Percentiles rank a stretch among this genome's conserved stretches.
These are phyloP conservation scores for Brachionus plicatilis DNA, from an alignment of 1,140 invertebrate species.

Conservation along the genomic window DNA sequence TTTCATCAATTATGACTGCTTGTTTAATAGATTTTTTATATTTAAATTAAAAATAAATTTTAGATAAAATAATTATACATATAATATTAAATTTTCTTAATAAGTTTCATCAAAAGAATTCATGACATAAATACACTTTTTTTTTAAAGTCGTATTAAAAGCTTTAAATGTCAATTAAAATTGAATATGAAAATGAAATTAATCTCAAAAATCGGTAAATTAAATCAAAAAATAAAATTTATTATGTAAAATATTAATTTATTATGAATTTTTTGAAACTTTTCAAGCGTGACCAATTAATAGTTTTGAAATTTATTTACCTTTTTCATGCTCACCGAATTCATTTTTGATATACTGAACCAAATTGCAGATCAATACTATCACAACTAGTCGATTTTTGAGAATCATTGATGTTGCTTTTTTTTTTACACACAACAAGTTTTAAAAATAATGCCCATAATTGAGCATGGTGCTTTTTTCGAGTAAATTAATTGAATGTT, in stretches of 20 bases:
- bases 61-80: background rate
- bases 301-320: background rate
- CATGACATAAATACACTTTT: background rate
- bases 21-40: background rate
- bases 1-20: background rate
- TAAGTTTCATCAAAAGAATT: background rate
- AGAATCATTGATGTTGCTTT: background rate
- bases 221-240: background rate
- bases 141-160: background rate
- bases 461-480: background rate
- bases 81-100: background rate
- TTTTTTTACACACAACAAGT: background rate
- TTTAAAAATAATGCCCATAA: background rate
- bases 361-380: background rate
- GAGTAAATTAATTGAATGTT: background rate
- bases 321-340: background rate
- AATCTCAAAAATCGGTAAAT: background rate
- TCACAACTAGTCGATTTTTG: background rate
- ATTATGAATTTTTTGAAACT: background rate
- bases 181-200: background rate
- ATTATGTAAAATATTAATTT: background rate
- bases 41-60: background rate
- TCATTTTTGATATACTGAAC: background rate
- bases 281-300: background rate
- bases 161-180: background rate